A percentile compares a stretch with the other conserved stretches of the same genome.
phyloP scores from a whole-genome alignment of 37 sponge, comb jelly and placozoan species.

The Beroe ovata region DNA sequence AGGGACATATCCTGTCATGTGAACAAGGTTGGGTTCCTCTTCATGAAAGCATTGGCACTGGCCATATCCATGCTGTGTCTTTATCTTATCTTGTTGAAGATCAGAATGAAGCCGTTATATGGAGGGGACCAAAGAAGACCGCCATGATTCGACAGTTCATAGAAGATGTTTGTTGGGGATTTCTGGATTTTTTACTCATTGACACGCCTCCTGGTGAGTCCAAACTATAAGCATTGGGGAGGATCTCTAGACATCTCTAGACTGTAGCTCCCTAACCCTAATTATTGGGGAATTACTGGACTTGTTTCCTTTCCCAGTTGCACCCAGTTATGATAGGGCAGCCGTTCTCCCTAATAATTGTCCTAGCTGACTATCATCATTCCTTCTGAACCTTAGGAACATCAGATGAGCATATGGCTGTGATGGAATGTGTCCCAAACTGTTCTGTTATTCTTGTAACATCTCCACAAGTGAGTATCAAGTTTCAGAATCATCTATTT shows the following conservation, averaged over 20 bases:
- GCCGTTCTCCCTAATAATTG: too few relatives aligned
- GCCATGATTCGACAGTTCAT: conserved; percentile 68
- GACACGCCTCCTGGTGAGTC: conserved; percentile 68
- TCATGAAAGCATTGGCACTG: background rate
- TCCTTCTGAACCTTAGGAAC: too few relatives aligned
- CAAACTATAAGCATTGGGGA: too few relatives aligned
- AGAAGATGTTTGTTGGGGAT: conserved; percentile 67
- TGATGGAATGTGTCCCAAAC: conserved; percentile 52
- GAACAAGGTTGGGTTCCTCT: conserved; percentile 63
- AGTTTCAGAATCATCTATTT: too few relatives aligned
- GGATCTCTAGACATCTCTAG: too few relatives aligned
- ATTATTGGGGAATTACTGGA: too few relatives aligned
- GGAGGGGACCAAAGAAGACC: conserved; percentile 70
- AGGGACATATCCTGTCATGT: conserved; percentile 47
- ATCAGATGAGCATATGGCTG: conserved; percentile 62
- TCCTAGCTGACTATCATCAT: too few relatives aligned
- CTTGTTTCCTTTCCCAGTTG: too few relatives aligned
- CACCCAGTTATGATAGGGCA: too few relatives aligned
- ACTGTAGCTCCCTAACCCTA: too few relatives aligned
- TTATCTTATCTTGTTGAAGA: conserved; percentile 68
- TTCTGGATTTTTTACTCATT: conserved; percentile 58
- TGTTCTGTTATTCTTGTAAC: conserved; percentile 47
- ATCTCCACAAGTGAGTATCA: conserved; percentile 37
- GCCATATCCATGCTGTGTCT: conserved; percentile 43
- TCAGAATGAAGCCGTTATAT: conserved; percentile 67